These are phyloP conservation scores for Caenorhabditis tropicalis DNA, from an alignment of 1,140 invertebrate species.

Conservation along the genomic window DNA sequence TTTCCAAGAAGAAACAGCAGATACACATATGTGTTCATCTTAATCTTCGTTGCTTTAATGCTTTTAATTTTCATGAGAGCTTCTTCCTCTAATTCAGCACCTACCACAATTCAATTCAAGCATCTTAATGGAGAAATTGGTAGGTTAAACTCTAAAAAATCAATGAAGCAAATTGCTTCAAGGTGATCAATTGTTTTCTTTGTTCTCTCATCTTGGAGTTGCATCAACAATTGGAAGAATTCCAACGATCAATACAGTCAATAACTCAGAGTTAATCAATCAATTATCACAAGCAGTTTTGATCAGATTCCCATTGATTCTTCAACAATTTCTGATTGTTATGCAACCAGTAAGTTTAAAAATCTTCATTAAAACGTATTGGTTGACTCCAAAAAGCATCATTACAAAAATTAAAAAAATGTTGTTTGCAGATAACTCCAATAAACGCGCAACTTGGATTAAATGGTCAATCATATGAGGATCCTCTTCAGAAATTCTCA, in stretches of 20 bases:
- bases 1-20: background rate
- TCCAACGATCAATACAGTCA: background rate
- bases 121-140: background rate
- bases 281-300: background rate
- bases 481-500: background rate
- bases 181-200: slow-evolving; percentile 16
- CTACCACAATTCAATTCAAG: background rate
- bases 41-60: background rate
- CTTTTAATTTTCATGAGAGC: background rate
- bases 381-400: too few species aligned
- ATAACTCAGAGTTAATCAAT: background rate
- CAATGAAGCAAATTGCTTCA: background rate
- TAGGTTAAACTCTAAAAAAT: too few species aligned
- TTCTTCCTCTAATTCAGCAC: background rate
- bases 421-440: background rate
- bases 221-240: background rate
- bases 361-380: background rate
- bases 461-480: background rate
- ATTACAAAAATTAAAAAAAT: background rate
- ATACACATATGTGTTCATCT: background rate
- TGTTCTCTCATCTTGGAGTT: slow-evolving; percentile 14
- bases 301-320: background rate
- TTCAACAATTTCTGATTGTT: background rate
- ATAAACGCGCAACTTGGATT: background rate
- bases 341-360: background rate